phyloP scores from a whole-genome alignment of 2,797 vertebrate species.

The Dryobates pubescens region DNA sequence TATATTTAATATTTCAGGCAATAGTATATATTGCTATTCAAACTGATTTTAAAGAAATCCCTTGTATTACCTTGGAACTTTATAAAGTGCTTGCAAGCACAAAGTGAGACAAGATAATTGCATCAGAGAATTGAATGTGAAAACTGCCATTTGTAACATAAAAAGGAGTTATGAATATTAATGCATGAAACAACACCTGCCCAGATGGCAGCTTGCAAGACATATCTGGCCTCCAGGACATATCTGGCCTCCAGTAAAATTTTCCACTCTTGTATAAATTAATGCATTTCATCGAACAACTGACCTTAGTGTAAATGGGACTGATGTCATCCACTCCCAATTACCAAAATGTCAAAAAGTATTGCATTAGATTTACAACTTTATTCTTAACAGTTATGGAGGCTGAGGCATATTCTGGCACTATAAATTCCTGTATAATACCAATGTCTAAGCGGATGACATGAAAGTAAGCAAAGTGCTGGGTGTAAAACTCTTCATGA shows the following conservation, averaged over 20 bases:
- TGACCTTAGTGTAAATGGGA: background rate
- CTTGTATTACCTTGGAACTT: background rate
- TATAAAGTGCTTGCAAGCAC: background rate
- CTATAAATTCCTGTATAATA: background rate
- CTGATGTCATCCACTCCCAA: conserved; percentile 6
- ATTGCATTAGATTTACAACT: conserved; percentile 21
- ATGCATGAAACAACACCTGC: background rate
- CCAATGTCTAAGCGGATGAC: background rate
- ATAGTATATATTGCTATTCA: background rate
- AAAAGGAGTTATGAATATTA: background rate
- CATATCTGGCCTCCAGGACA: conserved; percentile 3
- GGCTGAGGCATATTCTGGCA: too few relatives aligned
- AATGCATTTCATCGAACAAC: background rate
- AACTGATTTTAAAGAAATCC: background rate
- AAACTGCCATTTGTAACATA: background rate
- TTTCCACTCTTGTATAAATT: background rate
- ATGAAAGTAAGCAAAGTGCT: background rate
- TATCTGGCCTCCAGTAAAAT: background rate
- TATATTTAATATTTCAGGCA: background rate
- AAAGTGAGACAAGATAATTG: background rate
- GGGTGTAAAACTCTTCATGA: too few relatives aligned
- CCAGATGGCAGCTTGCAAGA: background rate
- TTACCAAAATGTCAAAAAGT: conserved; percentile 16
- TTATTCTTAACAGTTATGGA: conserved; percentile 12
- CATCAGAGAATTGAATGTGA: background rate